phyloP scores from a whole-genome alignment of 2,113 vertebrate genomes.

The Trinectes maculatus region DNA sequence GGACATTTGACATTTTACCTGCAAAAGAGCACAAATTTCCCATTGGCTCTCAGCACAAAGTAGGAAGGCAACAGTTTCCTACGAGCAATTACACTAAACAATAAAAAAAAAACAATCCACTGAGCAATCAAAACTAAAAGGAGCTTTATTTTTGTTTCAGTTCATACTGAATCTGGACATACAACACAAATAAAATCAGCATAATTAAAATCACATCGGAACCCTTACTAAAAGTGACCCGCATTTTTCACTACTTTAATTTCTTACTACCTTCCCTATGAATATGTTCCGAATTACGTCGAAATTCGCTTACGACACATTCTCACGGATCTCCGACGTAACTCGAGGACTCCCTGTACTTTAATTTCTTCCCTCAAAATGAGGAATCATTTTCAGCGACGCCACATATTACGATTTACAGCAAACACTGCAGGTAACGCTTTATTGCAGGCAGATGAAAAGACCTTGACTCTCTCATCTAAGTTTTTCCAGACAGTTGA shows the following conservation, averaged over 20 bases:
- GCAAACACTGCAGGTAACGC: slow-evolving; percentile 39
- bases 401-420: slow-evolving; percentile 44
- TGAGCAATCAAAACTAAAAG: slow-evolving; percentile 3
- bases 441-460: slow-evolving; percentile 52
- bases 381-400: no score
- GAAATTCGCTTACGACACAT: no score
- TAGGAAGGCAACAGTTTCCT: slow-evolving; percentile 8
- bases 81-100: not conserved
- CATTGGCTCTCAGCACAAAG: not conserved
- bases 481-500: slow-evolving; percentile 46
- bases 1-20: slow-evolving; percentile 94
- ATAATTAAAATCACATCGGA: no score
- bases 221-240: no score
- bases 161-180: slow-evolving; percentile 1
- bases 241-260: slow-evolving; percentile 21
- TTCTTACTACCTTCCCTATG: not conserved
- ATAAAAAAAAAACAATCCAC: not conserved
- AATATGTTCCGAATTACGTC: no score
- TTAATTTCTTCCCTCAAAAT: no score
- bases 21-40: slow-evolving; percentile 43
- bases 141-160: not conserved
- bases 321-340: no score
- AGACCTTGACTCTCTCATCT: slow-evolving; percentile 46
- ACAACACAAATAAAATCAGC: no score
- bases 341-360: no score